phyloP scores from a whole-genome alignment of 2,888 invertebrate genomes.

The Biston stratarius region DNA sequence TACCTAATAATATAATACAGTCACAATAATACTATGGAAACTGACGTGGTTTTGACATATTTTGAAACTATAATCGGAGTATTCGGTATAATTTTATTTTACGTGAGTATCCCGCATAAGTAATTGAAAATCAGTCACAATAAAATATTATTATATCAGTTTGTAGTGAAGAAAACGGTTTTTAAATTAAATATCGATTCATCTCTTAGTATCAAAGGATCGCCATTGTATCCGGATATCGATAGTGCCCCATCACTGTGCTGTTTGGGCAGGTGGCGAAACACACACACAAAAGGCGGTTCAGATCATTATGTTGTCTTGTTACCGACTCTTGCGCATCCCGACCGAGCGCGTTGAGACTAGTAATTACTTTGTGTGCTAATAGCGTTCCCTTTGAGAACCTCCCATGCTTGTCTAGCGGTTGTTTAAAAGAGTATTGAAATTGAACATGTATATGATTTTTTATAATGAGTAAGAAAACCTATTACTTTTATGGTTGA shows the following conservation, averaged over 20 bases:
- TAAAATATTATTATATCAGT: slow-evolving; percentile 7
- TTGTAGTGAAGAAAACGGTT: not conserved
- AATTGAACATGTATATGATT: slow-evolving; percentile 9
- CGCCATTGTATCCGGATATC: slow-evolving; percentile 45
- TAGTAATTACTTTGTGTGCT: slow-evolving; percentile 78
- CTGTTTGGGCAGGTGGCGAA: slow-evolving; percentile 86
- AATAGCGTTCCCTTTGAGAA: slow-evolving; percentile 62
- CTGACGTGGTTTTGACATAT: too few species aligned
- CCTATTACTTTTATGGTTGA: too few species aligned
- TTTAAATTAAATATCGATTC: slow-evolving; percentile 12
- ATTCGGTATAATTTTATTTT: too few species aligned
- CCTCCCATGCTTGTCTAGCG: slow-evolving; percentile 57
- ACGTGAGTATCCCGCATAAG: too few species aligned
- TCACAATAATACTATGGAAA: too few species aligned
- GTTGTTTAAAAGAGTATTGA: slow-evolving; percentile 26
- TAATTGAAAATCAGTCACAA: not conserved
- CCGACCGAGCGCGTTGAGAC: slow-evolving; percentile 70
- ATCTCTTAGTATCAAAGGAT: slow-evolving; percentile 21
- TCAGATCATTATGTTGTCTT: slow-evolving; percentile 85
- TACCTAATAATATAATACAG: too few species aligned
- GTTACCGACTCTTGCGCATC: slow-evolving; percentile 82
- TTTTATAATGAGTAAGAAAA: too few species aligned
- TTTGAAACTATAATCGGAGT: too few species aligned
- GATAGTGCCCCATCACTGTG: slow-evolving; percentile 60
- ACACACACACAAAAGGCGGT: slow-evolving; percentile 80